Base-by-base conservation (phyloP, 2,888 invertebrate species). In the Danaus chrysippus region DNA sequence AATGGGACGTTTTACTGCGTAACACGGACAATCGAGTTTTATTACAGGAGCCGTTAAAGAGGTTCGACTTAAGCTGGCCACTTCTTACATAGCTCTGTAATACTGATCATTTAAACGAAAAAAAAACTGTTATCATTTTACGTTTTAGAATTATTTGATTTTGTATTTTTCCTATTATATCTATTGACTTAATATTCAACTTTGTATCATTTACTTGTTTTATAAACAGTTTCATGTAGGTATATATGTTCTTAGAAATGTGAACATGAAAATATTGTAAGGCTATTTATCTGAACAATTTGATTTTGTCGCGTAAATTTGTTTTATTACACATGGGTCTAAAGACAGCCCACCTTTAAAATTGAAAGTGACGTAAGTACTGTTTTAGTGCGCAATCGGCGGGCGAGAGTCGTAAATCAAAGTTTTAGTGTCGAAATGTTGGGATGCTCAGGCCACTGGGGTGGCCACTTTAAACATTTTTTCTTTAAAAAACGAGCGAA, bases 331-430 rank as follows among this genome's bases (percentile, higher is more conserved):
- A 67, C 66, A 63, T 68, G 76, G 84, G 86, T 88, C 83, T 87
- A 73, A 87, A 70, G 65, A 34, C 74, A 71, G 72, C 60, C 73
- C 77, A 75, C 79, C 79, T 89, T 90, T 91, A 89, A 91, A 91
- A 91, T 90, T 89, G 90, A 91, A 90, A 90, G 89, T 91, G 90
- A 89, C 89, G 90, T 89, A 86, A 90, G 87, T 87, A 89, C 84
- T 81, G 84, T 88, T 91, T 91, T 91, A 91, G 88, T 89, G 81
- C 87, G 86, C 90, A 89, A 89, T 90, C 90, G 87, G 82, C 83
- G 86, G 78, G 78, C 85, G 79, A 83, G 80, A 81, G 88, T 78
- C 83, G 86, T 91, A 91, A 90, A 90, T 91, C 90, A 91, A 87
- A 84, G 87, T 89, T 91, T 91, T 91, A 90, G 87, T 89, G 87